phyloP scores from a whole-genome alignment of 2,797 vertebrate species.

The Ibycter americanus region DNA sequence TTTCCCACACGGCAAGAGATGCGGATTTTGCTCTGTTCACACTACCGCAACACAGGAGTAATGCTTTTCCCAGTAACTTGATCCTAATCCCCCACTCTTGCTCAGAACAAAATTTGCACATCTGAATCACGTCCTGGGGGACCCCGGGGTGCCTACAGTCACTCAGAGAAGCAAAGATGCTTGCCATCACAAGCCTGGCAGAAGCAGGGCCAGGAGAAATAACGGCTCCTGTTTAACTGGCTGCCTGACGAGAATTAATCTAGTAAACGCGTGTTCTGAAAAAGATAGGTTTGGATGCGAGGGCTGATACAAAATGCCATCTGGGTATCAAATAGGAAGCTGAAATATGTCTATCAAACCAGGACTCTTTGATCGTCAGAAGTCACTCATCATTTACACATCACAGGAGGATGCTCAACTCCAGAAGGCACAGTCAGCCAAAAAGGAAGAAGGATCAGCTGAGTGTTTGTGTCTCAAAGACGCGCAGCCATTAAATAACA shows the following conservation, averaged over 20 bases:
- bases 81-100: neutral
- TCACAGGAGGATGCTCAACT: constrained; percentile 54
- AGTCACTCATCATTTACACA: constrained; percentile 62
- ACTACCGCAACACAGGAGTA: fast-evolving
- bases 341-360: constrained; percentile 32
- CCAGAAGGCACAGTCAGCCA: constrained; percentile 46
- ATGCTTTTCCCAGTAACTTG: neutral
- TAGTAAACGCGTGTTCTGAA: neutral
- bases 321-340: neutral
- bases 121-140: neutral
- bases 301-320: neutral
- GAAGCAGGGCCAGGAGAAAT: neutral
- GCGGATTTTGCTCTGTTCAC: neutral
- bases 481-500: neutral
- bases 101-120: neutral
- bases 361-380: constrained; percentile 38
- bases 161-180: neutral
- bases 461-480: constrained; percentile 28
- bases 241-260: neutral
- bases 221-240: neutral
- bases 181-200: neutral
- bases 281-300: neutral
- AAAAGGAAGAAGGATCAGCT: constrained; percentile 13
- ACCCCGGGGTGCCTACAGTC: neutral
- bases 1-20: fast-evolving